These are phyloP conservation scores for Portunus trituberculatus DNA, from an alignment of 1,140 invertebrate genomes.

Conservation along the genomic window DNA sequence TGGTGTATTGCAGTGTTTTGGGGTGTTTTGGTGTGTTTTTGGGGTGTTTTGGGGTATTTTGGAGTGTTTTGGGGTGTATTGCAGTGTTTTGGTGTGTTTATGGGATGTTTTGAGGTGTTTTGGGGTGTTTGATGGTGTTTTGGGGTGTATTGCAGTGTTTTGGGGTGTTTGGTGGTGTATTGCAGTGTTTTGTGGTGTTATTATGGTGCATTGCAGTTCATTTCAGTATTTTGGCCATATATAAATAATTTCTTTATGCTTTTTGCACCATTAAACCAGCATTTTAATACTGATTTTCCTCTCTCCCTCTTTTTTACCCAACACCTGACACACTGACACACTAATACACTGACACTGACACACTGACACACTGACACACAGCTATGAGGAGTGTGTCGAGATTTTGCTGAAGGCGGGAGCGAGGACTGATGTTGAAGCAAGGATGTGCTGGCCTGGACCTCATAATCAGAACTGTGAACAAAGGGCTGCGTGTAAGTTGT, in stretches of 20 bases:
- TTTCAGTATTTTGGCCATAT: no score
- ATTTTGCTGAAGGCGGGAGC: slow-evolving; percentile 82
- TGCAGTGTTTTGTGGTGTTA: no score
- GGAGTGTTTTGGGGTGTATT: no score
- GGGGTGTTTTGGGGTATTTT: no score
- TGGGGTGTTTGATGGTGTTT: not conserved
- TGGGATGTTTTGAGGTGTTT: not conserved
- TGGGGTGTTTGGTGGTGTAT: not conserved
- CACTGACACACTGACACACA: slow-evolving; percentile 63
- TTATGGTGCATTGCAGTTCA: no score
- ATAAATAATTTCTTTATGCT: no score
- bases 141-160: not conserved
- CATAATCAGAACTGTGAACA: slow-evolving; percentile 88
- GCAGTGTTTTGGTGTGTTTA: not conserved
- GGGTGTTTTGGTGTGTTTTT: not conserved
- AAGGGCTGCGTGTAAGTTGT: slow-evolving; percentile 79
- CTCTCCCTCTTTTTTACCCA: no score
- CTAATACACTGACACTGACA: not conserved
- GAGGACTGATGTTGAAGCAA: slow-evolving; percentile 81
- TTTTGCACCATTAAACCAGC: no score
- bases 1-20: no score
- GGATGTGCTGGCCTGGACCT: slow-evolving; percentile 86
- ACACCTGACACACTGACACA: no score
- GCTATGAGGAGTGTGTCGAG: slow-evolving; percentile 82
- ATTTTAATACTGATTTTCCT: no score